phyloP scores from a whole-genome alignment of 2,797 vertebrate species.

The Linurgus olivaceus region DNA sequence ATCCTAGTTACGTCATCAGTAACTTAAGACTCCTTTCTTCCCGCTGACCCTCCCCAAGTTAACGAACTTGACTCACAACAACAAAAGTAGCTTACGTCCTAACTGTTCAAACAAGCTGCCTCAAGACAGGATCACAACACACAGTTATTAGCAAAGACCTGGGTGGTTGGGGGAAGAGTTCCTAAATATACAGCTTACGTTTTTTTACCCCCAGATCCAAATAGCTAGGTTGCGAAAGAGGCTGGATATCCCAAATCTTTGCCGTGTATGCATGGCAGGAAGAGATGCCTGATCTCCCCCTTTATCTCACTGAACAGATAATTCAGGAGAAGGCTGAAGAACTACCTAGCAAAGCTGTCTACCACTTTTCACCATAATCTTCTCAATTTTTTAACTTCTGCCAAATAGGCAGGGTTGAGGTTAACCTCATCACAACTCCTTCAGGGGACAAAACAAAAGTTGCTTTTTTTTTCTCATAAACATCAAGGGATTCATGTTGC shows the following conservation, averaged over 20 bases:
- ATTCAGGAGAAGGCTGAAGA: neutral
- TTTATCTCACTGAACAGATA: neutral
- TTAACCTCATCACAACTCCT: neutral
- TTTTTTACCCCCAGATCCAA: neutral
- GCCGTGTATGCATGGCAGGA: neutral
- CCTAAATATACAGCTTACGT: neutral
- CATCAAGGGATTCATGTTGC: neutral
- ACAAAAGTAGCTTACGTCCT: neutral
- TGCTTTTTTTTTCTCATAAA: neutral
- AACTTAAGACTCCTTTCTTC: slow-evolving; percentile 70
- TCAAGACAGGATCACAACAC: neutral
- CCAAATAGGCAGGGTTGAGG: neutral
- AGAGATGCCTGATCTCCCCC: neutral
- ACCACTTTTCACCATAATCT: neutral
- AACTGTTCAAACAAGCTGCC: neutral
- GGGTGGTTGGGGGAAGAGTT: neutral
- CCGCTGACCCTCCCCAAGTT: slow-evolving; percentile 61
- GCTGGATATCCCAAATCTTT: neutral
- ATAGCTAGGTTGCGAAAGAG: neutral
- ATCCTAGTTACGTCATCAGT: slow-evolving; percentile 69
- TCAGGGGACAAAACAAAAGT: neutral
- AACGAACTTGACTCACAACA: slow-evolving; percentile 12
- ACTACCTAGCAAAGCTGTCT: neutral
- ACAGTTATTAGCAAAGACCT: neutral
- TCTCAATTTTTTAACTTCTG: neutral